Base-by-base conservation (phyloP, 2,797 vertebrate species). In the Sarcophilus harrisii region DNA sequence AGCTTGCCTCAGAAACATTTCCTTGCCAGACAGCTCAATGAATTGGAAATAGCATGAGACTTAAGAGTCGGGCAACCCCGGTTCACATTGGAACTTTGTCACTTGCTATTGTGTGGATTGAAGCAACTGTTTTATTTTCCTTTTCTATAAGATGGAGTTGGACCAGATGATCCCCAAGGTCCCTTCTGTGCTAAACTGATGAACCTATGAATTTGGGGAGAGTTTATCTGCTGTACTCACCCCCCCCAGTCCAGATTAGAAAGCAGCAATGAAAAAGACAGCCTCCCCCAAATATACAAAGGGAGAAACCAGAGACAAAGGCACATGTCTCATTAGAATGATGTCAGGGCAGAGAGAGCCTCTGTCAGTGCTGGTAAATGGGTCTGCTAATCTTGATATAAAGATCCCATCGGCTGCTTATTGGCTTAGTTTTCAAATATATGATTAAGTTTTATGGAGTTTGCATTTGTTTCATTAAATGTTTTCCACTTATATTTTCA, bases 21-120 rank as follows among this genome's bases (percentile, higher is more conserved):
- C 59, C 62, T 93, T 95, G 66, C 93, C 90, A 94, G 57, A 90
- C 5, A 95, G 57, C 28, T 96, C n/a, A 81, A 45, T 45, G 73
- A 81, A 45, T 81, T 81, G 21, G 21, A 81, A 81, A 81, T 81
- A 81, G 38, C 18, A 16, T 38, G 5, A 8, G 73, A 81, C 38
- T 45, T 45, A 81, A 81, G 73, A 38, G 4, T 24, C 18, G 10
- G 73, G 8, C 0, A 5, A 38, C 66, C 73, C 21, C 21, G 24
- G 73, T 45, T 81, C 16, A 73, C 38, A 38, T 73, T 73, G 24
- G 38, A n/a, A 11, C 18, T 45, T 81, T 27, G 73, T 81, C 73
- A 81, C 73, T 81, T 81, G n/a, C 21, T 81, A 45, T 6, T 38
- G 18, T 24, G 8, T 81, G 18, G 45, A 3, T 45, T 81, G 45